Evolutionary conservation across 2,888 invertebrate species (phyloP).

Genomic region (Epirrita christyi): DNA sequence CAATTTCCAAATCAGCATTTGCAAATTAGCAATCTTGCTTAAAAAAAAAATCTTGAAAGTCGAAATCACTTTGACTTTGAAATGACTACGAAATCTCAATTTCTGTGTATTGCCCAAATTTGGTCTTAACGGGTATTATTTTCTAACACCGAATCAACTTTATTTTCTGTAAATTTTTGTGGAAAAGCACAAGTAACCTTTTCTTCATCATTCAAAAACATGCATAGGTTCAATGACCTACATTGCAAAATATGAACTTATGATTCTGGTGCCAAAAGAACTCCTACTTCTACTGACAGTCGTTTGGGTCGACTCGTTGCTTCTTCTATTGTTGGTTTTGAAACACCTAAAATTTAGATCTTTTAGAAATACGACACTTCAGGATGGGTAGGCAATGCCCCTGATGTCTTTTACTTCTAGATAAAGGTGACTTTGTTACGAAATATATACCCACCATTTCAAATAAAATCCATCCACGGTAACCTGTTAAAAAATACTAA

Average conservation of each 20-base stretch:
- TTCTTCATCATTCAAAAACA: not conserved
- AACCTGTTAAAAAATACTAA: too few species aligned
- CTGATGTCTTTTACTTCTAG: not conserved
- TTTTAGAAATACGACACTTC: not conserved
- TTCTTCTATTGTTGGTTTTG: not conserved
- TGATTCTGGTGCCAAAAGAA: conserved; percentile 12
- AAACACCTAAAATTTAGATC: not conserved
- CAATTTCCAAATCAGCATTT: conserved; percentile 11
- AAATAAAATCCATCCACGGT: too few species aligned
- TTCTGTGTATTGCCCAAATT: not conserved
- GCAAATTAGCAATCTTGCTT: not conserved
- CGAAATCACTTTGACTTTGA: too few species aligned
- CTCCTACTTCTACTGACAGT: not conserved
- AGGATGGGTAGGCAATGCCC: not conserved
- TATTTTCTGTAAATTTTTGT: not conserved
- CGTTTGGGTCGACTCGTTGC: not conserved
- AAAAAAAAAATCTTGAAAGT: too few species aligned
- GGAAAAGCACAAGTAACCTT: not conserved
- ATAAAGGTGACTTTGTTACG: too few species aligned
- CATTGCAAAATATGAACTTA: conserved; percentile 20
- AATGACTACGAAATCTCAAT: too few species aligned
- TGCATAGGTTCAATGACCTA: conserved; percentile 11
- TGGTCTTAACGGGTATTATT: not conserved
- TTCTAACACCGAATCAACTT: not conserved
- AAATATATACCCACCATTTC: too few species aligned